phyloP scores from a whole-genome alignment of 2,888 invertebrate species.

The Helicoverpa assulta region DNA sequence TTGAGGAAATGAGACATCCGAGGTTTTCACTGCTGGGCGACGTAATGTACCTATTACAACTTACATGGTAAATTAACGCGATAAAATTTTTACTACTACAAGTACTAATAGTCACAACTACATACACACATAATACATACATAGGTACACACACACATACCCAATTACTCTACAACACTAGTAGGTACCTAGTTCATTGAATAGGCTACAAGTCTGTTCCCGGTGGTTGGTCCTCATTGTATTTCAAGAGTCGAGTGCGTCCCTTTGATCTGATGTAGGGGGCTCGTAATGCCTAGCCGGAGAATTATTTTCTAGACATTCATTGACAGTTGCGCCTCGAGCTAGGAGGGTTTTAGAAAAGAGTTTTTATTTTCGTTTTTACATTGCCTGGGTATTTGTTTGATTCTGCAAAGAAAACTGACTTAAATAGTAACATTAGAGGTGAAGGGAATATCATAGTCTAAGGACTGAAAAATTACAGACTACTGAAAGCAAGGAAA shows the following conservation, averaged over 20 bases:
- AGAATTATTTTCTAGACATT: constrained; percentile 34
- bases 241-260: constrained; percentile 48
- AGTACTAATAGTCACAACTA: neutral
- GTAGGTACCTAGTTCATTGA: constrained; percentile 36
- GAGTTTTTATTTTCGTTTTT: neutral
- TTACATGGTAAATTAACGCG: too few relatives aligned
- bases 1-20: too few relatives aligned
- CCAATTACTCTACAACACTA: constrained; percentile 40
- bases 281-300: constrained; percentile 24
- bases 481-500: too few relatives aligned
- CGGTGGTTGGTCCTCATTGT: constrained; percentile 45
- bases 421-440: neutral
- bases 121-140: constrained; percentile 1
- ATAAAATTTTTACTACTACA: too few relatives aligned
- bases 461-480: too few relatives aligned
- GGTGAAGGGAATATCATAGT: too few relatives aligned
- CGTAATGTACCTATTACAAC: too few relatives aligned
- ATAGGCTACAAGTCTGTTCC: constrained; percentile 28
- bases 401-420: neutral
- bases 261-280: constrained; percentile 58
- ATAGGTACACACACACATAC: too few relatives aligned
- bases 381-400: neutral
- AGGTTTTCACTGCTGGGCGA: too few relatives aligned
- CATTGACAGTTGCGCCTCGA: constrained; percentile 13
- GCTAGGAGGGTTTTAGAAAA: constrained; percentile 21